Percentiles rank a stretch among this genome's conserved stretches.
Conservation (phyloP, 2,113 vertebrate species). For the Stercorarius parasiticus region DNA sequence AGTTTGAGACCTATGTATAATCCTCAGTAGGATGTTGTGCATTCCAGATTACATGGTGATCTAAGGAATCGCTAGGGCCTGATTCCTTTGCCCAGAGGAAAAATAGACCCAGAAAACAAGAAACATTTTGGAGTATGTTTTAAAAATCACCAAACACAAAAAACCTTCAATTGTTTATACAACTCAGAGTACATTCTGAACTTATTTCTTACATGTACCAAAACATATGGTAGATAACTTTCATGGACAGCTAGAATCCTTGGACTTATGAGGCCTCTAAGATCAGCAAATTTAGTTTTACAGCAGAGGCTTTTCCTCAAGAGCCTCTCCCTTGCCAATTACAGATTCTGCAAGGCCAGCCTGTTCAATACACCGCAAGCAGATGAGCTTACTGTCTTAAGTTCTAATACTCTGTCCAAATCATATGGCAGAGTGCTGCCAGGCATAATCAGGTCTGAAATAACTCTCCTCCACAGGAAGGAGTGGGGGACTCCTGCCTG, state of each 20-base stretch:
- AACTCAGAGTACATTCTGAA: not conserved
- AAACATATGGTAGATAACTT: not conserved
- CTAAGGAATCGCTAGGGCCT: not conserved
- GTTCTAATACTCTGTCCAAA: not conserved
- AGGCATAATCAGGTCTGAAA: not conserved
- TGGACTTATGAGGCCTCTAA: not conserved
- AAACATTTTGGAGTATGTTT: not conserved
- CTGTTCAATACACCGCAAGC: not conserved
- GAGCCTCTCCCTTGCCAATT: not conserved
- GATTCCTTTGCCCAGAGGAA: conserved; percentile 5
- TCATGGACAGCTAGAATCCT: not conserved
- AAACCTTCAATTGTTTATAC: not conserved
- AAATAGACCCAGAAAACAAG: conserved; percentile 17
- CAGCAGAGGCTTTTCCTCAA: not conserved
- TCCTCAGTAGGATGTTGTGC: not conserved
- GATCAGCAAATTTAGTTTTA: not conserved
- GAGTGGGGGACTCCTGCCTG: not conserved
- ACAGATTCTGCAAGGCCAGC: not conserved
- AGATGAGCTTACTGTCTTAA: not conserved
- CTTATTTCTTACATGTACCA: not conserved
- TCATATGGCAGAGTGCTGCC: not conserved
- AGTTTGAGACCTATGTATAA: not conserved
- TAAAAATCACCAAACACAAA: not conserved
- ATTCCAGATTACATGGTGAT: not conserved
- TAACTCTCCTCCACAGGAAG: not conserved